These are phyloP conservation scores for Pheosia gnoma DNA, from an alignment of 2,888 invertebrate genomes.

Conservation along the genomic window DNA sequence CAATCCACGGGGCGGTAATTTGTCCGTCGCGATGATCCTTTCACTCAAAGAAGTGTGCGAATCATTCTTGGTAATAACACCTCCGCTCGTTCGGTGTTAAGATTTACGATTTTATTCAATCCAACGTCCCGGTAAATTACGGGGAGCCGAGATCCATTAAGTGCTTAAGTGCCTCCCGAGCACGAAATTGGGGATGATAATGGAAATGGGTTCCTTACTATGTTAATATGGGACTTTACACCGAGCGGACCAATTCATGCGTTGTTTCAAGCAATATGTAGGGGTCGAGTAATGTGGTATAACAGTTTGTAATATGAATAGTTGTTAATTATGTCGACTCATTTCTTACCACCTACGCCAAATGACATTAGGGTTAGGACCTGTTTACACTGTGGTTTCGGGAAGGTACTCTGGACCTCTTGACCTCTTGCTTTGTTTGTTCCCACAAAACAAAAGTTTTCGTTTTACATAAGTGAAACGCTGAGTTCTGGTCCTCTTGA, in stretches of 20 bases:
- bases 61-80: conserved; percentile 73
- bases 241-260: conserved; percentile 66
- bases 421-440: neutral
- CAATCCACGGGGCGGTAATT: conserved; percentile 40
- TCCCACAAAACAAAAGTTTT: neutral
- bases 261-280: conserved; percentile 65
- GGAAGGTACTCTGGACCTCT: too few species aligned
- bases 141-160: conserved; percentile 81
- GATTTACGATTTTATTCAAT: conserved; percentile 83
- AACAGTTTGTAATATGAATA: conserved; percentile 52
- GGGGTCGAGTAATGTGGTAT: conserved; percentile 45
- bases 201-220: conserved; percentile 80
- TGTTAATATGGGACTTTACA: conserved; percentile 77
- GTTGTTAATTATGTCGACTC: conserved; percentile 42
- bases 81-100: conserved; percentile 67
- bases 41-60: conserved; percentile 59
- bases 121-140: conserved; percentile 79
- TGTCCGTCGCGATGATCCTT: conserved; percentile 51
- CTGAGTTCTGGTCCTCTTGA: conserved; percentile 17
- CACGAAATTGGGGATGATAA: conserved; percentile 82
- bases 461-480: conserved; percentile 16
- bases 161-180: conserved; percentile 82
- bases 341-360: conserved; percentile 24
- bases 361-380: neutral
- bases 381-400: too few species aligned